A percentile compares a stretch with the other conserved stretches of the same genome.
phyloP scores from a whole-genome alignment of 2,888 invertebrate genomes.

The Cephalotes varians region DNA sequence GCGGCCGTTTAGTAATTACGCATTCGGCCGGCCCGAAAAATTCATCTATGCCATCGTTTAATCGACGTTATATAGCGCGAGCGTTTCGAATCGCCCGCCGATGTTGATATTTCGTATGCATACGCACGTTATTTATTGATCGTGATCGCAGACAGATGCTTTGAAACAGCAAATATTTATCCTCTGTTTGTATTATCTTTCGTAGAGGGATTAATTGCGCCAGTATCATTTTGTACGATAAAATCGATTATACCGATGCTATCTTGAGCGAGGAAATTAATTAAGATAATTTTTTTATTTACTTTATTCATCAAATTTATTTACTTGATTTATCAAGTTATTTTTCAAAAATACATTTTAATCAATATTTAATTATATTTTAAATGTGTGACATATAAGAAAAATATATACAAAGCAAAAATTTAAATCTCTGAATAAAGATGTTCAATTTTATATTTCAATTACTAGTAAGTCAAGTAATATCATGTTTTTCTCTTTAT shows the following conservation, averaged over 20 bases:
- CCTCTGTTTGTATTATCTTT: conserved; percentile 24
- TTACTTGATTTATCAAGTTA: neutral
- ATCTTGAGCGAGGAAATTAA: neutral
- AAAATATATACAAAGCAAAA: neutral
- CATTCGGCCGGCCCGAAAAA: conserved; percentile 52
- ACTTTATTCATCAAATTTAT: too few relatives aligned
- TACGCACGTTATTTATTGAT: conserved; percentile 48
- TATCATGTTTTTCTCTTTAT: neutral
- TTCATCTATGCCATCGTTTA: conserved; percentile 47
- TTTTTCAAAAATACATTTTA: neutral
- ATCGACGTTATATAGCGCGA: conserved; percentile 44
- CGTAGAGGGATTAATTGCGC: conserved; percentile 25
- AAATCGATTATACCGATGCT: conserved; percentile 1
- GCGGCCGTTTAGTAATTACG: conserved; percentile 58
- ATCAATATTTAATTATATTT: neutral
- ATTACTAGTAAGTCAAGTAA: neutral
- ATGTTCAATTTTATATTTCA: neutral
- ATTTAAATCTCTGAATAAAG: neutral
- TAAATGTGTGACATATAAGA: neutral
- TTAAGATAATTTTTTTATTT: neutral
- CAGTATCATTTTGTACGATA: conserved; percentile 13
- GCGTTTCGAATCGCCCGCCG: conserved; percentile 34
- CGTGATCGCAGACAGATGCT: conserved; percentile 40
- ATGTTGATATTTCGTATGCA: conserved; percentile 50
- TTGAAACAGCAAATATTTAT: conserved; percentile 43